A percentile compares a stretch with the other conserved stretches of the same genome.
Evolutionary conservation across 92 coral and sea anemone species (phyloP).

Genomic region (Heliopora coerulea): DNA sequence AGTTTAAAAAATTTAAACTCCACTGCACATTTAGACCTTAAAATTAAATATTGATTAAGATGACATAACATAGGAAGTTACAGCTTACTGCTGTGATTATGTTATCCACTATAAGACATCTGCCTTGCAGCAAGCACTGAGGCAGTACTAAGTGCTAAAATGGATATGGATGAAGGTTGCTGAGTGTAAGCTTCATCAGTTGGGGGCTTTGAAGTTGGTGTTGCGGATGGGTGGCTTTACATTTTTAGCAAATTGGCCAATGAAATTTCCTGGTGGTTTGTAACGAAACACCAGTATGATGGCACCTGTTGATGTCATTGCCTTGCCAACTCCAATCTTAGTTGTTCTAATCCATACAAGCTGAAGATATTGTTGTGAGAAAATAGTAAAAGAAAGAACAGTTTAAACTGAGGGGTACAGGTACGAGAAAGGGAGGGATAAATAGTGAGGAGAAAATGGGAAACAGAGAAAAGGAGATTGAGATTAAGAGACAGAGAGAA

Average conservation of each 20-base stretch:
- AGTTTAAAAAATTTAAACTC: too few species aligned
- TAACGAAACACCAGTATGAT: slow-evolving; percentile 69
- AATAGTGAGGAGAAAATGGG: too few species aligned
- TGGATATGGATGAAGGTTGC: neutral
- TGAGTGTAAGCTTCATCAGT: neutral
- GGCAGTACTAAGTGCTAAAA: neutral
- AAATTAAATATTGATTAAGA: too few species aligned
- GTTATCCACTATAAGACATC: neutral
- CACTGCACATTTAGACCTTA: too few species aligned
- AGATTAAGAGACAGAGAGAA: too few species aligned
- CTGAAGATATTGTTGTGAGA: slow-evolving; percentile 32
- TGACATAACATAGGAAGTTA: too few species aligned
- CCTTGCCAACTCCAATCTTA: slow-evolving; percentile 73
- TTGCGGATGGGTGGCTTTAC: slow-evolving; percentile 16
- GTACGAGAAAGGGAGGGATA: too few species aligned
- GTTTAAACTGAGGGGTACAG: too few species aligned
- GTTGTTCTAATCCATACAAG: slow-evolving; percentile 77
- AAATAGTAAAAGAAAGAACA: too few species aligned
- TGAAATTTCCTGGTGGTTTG: slow-evolving; percentile 71
- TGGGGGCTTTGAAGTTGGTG: too few species aligned
- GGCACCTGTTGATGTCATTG: slow-evolving; percentile 53
- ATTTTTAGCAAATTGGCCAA: slow-evolving; percentile 7
- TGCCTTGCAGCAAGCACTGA: neutral
- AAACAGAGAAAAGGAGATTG: too few species aligned
- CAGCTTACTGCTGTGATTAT: too few species aligned